Evolutionary conservation across 2,888 invertebrate genomes (phyloP).

Genomic region (Acronicta psi): DNA sequence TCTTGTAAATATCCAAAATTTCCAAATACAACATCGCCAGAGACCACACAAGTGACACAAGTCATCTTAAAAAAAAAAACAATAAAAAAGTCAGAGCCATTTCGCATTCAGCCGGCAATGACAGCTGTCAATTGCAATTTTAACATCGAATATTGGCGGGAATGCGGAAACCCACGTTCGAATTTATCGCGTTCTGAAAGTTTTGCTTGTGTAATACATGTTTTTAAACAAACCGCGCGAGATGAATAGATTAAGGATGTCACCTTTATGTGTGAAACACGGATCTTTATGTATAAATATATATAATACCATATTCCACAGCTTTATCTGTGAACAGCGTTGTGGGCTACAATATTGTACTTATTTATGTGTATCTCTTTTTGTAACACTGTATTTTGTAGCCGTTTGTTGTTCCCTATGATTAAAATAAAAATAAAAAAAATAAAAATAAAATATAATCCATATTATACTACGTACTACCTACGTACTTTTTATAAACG

Average conservation of each 20-base stretch:
- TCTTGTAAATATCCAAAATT: constrained; percentile 32
- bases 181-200: constrained; percentile 41
- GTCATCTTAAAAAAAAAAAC: constrained; percentile 38
- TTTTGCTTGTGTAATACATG: constrained; percentile 32
- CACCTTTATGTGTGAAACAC: constrained; percentile 21
- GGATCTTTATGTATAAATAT: constrained; percentile 1
- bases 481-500: too few relatives aligned
- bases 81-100: constrained; percentile 49
- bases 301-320: too few relatives aligned
- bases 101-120: constrained; percentile 58
- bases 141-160: constrained; percentile 50
- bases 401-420: too few relatives aligned
- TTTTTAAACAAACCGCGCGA: constrained; percentile 27
- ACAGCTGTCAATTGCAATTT: constrained; percentile 64
- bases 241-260: constrained; percentile 20
- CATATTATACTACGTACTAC: too few relatives aligned
- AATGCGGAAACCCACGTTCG: constrained; percentile 50
- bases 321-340: too few relatives aligned
- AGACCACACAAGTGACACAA: constrained; percentile 61
- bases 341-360: too few relatives aligned
- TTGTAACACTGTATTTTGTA: too few relatives aligned
- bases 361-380: too few relatives aligned
- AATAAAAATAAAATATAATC: too few relatives aligned
- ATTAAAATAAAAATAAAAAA: too few relatives aligned
- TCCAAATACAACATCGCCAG: constrained; percentile 31